Percentiles rank a stretch among this genome's conserved stretches.
Conservation (phyloP, 2,888 invertebrate genomes). For the Koerneria pararmatus region DNA sequence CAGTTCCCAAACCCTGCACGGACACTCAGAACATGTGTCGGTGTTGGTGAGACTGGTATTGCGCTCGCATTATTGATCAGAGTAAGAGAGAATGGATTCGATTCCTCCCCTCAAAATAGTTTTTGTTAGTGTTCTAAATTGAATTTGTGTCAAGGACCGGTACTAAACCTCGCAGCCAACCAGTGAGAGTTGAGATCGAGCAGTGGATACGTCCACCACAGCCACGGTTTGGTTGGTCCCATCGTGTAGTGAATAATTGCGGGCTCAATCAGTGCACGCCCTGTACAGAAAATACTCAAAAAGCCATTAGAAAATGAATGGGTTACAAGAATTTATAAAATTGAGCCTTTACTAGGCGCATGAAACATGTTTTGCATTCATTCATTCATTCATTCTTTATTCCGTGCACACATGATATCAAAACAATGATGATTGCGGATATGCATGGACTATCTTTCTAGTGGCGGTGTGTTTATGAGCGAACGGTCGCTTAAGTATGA, state of each 20-base stretch:
- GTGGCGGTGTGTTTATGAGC: too few species aligned
- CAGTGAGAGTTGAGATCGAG: conserved; percentile 48
- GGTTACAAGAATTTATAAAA: too few species aligned
- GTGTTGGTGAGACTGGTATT: neutral
- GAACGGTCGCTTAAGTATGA: too few species aligned
- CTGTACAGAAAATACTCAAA: too few species aligned
- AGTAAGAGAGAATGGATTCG: neutral
- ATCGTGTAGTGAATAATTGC: conserved; percentile 51
- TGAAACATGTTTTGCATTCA: too few species aligned
- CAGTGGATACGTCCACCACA: conserved; percentile 50
- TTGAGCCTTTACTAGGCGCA: too few species aligned
- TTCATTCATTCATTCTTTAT: too few species aligned
- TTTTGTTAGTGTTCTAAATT: neutral
- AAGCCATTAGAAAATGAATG: too few species aligned
- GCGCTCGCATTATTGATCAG: conserved; percentile 4
- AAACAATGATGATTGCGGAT: too few species aligned
- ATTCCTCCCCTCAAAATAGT: neutral
- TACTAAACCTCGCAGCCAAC: conserved; percentile 38
- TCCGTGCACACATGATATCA: too few species aligned
- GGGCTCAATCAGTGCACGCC: conserved; percentile 35
- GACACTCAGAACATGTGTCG: neutral
- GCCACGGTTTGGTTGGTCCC: conserved; percentile 51
- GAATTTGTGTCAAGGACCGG: neutral
- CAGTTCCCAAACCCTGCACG: neutral
- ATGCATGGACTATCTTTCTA: too few species aligned